Percentiles rank a stretch among this genome's conserved stretches.
phyloP scores from a whole-genome alignment of 2,888 invertebrate genomes.

The Volucella bombylans region DNA sequence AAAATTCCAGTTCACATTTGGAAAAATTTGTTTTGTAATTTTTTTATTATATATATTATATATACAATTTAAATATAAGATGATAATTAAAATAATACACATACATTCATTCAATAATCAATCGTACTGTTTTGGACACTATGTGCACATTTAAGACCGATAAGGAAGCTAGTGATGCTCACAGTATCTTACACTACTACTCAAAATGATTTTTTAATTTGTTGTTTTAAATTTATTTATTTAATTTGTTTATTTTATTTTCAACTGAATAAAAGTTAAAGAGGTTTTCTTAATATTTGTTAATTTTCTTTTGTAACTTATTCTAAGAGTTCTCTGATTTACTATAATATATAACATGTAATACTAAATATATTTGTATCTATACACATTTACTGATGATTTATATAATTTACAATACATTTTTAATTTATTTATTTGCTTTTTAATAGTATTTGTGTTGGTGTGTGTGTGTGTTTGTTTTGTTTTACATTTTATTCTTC shows the following conservation, averaged over 20 bases:
- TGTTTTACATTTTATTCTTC: slow-evolving; percentile 18
- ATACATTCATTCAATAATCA: slow-evolving; percentile 57
- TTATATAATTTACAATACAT: slow-evolving; percentile 64
- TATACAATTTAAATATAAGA: slow-evolving; percentile 54
- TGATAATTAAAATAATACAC: slow-evolving; percentile 61
- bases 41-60: slow-evolving; percentile 36
- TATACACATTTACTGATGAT: slow-evolving; percentile 59
- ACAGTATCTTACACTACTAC: not conserved
- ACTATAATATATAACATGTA: slow-evolving; percentile 42
- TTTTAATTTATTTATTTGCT: slow-evolving; percentile 9
- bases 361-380: slow-evolving; percentile 44
- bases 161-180: slow-evolving; percentile 62
- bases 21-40: slow-evolving; percentile 47
- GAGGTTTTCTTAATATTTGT: slow-evolving; percentile 11
- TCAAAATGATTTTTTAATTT: not conserved
- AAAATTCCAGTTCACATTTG: slow-evolving; percentile 25
- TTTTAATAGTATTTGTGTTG: slow-evolving; percentile 8
- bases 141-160: slow-evolving; percentile 34
- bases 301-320: slow-evolving; percentile 31
- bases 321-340: slow-evolving; percentile 47
- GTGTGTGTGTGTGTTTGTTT: not conserved
- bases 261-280: slow-evolving; percentile 23
- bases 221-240: not conserved
- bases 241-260: slow-evolving; percentile 1
- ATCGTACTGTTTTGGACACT: slow-evolving; percentile 37